phyloP scores from a whole-genome alignment of 2,797 vertebrate species.

The Thamnophis elegans region DNA sequence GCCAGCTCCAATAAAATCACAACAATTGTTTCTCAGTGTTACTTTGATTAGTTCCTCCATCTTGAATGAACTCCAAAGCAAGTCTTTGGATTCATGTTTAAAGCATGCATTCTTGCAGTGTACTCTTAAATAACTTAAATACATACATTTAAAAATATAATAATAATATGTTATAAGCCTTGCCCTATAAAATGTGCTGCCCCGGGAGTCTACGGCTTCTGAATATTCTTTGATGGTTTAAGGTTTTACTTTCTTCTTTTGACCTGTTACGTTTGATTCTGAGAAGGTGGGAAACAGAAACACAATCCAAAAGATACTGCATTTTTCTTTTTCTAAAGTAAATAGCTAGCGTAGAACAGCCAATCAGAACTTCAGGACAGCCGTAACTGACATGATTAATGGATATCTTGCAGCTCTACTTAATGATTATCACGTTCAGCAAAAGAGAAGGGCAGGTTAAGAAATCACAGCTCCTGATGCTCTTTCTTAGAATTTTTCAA shows the following conservation, averaged over 20 bases:
- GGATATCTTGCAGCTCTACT: constrained; percentile 66
- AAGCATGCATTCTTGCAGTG: neutral
- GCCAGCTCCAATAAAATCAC: neutral
- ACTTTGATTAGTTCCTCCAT: neutral
- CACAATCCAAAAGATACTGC: constrained; percentile 24
- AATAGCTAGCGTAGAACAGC: constrained; percentile 68
- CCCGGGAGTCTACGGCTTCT: constrained; percentile 14
- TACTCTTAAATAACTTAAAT: neutral
- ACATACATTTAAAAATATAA: neutral
- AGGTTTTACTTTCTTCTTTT: constrained; percentile 23
- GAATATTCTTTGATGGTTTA: neutral
- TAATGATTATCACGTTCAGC: constrained; percentile 63
- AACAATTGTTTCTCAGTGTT: neutral
- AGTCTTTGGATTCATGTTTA: neutral
- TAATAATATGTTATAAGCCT: neutral
- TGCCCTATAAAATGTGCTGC: neutral
- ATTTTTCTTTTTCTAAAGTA: constrained; percentile 64
- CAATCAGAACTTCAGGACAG: constrained; percentile 76
- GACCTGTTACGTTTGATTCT: neutral
- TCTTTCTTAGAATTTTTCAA: constrained; percentile 48
- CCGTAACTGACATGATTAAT: constrained; percentile 76
- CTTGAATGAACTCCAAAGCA: neutral
- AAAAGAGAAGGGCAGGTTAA: constrained; percentile 58
- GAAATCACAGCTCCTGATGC: constrained; percentile 53
- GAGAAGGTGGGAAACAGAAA: neutral